phyloP scores from a whole-genome alignment of 2,888 invertebrate genomes.

The Thalpophila matura region DNA sequence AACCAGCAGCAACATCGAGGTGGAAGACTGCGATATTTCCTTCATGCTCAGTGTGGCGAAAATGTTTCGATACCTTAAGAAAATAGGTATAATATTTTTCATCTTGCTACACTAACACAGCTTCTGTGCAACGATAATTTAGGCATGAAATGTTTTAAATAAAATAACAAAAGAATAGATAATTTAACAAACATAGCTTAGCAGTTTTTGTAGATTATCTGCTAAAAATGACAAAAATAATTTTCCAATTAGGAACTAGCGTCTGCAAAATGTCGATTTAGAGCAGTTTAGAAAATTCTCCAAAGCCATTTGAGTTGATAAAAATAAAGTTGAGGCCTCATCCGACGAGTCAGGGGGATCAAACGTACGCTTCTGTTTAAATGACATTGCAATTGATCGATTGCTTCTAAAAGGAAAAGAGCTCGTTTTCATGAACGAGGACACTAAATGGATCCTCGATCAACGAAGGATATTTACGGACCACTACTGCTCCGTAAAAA shows the following conservation, averaged over 20 bases:
- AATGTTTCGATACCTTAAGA: slow-evolving; percentile 50
- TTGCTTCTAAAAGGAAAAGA: slow-evolving; percentile 76
- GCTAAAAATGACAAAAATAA: background rate
- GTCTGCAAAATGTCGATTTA: background rate
- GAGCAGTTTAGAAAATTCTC: background rate
- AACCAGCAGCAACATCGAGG: slow-evolving; percentile 50
- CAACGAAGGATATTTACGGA: slow-evolving; percentile 82
- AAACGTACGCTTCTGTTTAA: slow-evolving; percentile 78
- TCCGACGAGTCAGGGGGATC: slow-evolving; percentile 73
- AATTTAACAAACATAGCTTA: background rate
- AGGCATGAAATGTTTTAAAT: background rate
- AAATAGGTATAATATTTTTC: slow-evolving; percentile 18
- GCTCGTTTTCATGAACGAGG: slow-evolving; percentile 84
- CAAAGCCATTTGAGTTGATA: slow-evolving; percentile 23
- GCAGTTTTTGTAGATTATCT: background rate
- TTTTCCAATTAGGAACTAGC: background rate
- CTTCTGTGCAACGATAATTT: background rate
- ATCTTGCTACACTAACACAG: background rate
- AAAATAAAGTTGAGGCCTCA: slow-evolving; percentile 38
- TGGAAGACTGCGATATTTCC: slow-evolving; percentile 60
- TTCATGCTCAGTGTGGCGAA: slow-evolving; percentile 45
- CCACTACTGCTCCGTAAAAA: slow-evolving; percentile 76
- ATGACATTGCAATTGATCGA: slow-evolving; percentile 86
- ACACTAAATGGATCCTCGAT: slow-evolving; percentile 84
- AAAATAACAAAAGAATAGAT: background rate